phyloP scores from a whole-genome alignment of 2,113 vertebrate species.

The Rousettus leschenaultii region DNA sequence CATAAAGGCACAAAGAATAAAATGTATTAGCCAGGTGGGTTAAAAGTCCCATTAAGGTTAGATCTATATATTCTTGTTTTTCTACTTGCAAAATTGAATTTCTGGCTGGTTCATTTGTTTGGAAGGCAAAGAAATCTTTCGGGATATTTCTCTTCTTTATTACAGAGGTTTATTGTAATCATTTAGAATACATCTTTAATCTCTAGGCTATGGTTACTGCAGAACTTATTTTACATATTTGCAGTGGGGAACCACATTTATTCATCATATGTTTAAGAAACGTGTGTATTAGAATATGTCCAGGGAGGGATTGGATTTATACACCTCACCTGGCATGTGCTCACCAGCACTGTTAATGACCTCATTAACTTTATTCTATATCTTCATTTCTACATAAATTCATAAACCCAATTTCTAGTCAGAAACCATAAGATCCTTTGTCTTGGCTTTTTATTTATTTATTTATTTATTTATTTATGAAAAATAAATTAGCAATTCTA shows the following conservation, averaged over 20 bases:
- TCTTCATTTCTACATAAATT: not conserved
- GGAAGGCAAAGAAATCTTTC: not conserved
- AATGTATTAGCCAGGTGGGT: not conserved
- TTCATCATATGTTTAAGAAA: not conserved
- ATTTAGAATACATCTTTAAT: not conserved
- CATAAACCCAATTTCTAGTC: not conserved
- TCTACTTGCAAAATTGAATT: conserved; percentile 46
- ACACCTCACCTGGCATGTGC: not conserved
- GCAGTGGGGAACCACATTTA: not conserved
- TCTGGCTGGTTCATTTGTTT: conserved; percentile 30
- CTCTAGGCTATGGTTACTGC: not conserved
- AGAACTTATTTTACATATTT: conserved; percentile 17
- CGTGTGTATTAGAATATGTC: not conserved
- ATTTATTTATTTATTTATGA: not conserved
- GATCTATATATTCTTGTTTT: not conserved
- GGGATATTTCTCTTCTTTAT: not conserved
- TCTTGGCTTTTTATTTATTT: not conserved
- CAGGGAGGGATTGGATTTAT: not conserved
- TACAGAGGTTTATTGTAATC: not conserved
- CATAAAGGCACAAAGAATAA: not conserved
- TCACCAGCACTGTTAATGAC: not conserved
- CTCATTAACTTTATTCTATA: not conserved
- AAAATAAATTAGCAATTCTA: not conserved
- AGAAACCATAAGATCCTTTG: not conserved
- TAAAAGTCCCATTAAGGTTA: conserved; percentile 11